Percentiles rank a stretch among this genome's conserved stretches.
phyloP scores from a whole-genome alignment of 2,113 vertebrate genomes.

The Lichenostomus cassidix region DNA sequence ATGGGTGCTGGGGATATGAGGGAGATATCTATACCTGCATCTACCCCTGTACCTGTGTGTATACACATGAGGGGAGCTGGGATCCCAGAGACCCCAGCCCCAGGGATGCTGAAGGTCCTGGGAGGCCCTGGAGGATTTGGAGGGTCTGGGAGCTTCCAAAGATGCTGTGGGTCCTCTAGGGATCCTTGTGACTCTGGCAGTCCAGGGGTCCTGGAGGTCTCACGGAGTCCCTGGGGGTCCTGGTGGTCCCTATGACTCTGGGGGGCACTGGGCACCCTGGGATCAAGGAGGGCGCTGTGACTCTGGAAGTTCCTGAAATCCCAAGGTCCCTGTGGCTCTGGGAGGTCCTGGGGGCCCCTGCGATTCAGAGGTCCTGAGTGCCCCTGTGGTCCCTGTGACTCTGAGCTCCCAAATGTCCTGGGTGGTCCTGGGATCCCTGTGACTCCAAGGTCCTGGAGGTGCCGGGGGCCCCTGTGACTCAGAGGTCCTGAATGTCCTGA shows the following conservation, averaged over 20 bases:
- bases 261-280: no score
- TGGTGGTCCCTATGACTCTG: neutral
- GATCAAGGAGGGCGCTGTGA: no score
- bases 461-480: neutral
- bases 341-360: neutral
- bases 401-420: no score
- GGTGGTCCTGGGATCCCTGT: neutral
- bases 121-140: no score
- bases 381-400: neutral
- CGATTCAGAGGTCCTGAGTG: neutral
- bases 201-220: neutral
- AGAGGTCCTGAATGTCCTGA: neutral
- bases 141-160: neutral
- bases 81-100: rapidly evolving
- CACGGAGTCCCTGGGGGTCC: no score
- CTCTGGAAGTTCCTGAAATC: no score
- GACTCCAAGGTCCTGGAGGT: neutral
- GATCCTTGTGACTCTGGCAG: neutral
- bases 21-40: neutral
- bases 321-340: no score
- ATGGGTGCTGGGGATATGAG: neutral
- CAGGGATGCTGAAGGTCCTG: neutral
- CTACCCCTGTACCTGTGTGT: neutral
- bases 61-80: neutral
- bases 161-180: neutral